Conservation (phyloP, 2,888 invertebrate species). For the Temnothorax unifasciatus region DNA sequence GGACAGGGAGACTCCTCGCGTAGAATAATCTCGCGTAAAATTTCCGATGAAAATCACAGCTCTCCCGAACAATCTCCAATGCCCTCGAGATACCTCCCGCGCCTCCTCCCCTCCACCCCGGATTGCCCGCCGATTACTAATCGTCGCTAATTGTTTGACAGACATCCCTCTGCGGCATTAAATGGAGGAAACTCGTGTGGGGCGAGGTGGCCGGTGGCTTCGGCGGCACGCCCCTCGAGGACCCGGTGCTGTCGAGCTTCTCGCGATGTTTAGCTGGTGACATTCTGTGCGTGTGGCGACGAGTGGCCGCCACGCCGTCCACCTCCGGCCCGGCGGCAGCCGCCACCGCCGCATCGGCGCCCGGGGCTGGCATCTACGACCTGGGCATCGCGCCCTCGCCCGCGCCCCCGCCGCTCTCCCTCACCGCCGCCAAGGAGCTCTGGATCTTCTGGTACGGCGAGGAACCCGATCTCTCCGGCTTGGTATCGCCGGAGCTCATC, state of each 20-base stretch:
- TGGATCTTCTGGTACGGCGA: constrained; percentile 99
- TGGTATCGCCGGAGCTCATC: constrained; percentile 95
- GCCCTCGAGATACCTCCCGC: background rate
- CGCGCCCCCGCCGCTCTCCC: constrained; percentile 92
- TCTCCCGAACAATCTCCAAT: background rate
- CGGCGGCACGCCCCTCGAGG: constrained; percentile 91
- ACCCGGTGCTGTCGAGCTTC: constrained; percentile 96
- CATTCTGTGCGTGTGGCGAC: constrained; percentile 99
- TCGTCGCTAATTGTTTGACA: constrained; percentile 85
- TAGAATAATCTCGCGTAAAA: background rate
- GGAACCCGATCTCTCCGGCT: constrained; percentile 95
- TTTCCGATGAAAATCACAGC: constrained; percentile 11
- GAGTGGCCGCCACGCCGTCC: constrained; percentile 90
- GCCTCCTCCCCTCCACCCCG: too few relatives aligned
- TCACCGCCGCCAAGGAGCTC: constrained; percentile 97
- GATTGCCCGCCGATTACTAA: background rate
- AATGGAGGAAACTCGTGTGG: constrained; percentile 98
- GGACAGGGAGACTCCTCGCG: background rate
- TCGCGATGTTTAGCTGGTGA: constrained; percentile 97
- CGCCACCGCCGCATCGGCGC: constrained; percentile 86
- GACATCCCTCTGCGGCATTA: constrained; percentile 99
- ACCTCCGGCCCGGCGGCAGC: constrained; percentile 84
- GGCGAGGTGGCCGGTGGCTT: constrained; percentile 89
- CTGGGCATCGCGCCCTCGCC: constrained; percentile 87
- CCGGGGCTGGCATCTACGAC: constrained; percentile 85